Evolutionary conservation across 2,113 vertebrate genomes (phyloP).

Genomic region (Chaetodon auriga): DNA sequence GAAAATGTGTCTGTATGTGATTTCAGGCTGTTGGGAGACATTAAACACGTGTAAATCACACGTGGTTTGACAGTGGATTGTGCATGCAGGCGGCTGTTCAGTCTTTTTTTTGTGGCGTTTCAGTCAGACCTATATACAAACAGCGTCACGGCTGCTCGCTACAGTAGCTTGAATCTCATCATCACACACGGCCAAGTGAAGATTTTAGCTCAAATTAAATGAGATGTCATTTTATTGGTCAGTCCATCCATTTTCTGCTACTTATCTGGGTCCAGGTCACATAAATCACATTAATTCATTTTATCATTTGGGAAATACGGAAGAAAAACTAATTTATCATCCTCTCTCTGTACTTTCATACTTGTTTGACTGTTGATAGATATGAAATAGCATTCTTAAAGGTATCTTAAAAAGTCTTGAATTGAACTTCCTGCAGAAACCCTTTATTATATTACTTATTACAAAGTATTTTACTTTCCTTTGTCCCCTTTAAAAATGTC

Average conservation of each 20-base stretch:
- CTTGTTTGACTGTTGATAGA: background rate
- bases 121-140: background rate
- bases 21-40: too few species aligned
- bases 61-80: background rate
- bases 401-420: background rate
- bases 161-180: background rate
- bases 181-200: background rate
- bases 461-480: background rate
- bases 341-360: background rate
- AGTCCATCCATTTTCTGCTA: background rate
- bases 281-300: background rate
- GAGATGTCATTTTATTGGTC: background rate
- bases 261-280: background rate
- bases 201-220: background rate
- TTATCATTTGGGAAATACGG: background rate
- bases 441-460: background rate
- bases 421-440: background rate
- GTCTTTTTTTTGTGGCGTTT: background rate
- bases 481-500: constrained; percentile 1
- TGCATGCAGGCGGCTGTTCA: background rate
- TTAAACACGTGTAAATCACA: background rate
- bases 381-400: background rate
- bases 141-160: background rate
- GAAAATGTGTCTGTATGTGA: too few species aligned
- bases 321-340: background rate